Percentiles rank a stretch among this genome's conserved stretches.
Conservation (phyloP, 2,797 vertebrate genomes). For the Sphenopsis melanotis region DNA sequence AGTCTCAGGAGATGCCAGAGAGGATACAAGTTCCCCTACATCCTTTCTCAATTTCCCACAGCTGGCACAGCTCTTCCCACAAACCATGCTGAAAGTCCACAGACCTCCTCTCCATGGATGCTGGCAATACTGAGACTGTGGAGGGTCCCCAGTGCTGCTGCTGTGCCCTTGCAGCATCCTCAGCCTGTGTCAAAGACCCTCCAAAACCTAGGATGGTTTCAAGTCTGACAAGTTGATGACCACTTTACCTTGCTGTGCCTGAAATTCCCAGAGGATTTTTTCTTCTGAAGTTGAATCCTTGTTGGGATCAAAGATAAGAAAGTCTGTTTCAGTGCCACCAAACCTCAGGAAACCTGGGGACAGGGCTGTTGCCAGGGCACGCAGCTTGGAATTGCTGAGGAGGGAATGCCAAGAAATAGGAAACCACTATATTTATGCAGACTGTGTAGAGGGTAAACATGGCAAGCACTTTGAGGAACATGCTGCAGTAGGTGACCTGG, state of each 20-base stretch:
- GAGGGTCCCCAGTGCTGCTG: background rate
- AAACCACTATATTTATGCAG: background rate
- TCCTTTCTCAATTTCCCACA: background rate
- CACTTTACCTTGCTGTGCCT: conserved; percentile 61
- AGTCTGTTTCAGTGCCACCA: conserved; percentile 90
- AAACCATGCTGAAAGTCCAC: background rate
- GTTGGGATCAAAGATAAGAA: conserved; percentile 85
- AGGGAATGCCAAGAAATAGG: background rate
- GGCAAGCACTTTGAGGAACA: background rate
- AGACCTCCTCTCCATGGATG: background rate
- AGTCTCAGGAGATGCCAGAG: background rate
- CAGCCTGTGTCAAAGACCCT: background rate
- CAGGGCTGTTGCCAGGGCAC: conserved; percentile 79
- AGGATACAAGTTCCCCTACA: fast-evolving
- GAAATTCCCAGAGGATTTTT: conserved; percentile 43
- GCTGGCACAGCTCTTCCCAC: background rate
- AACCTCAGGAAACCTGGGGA: conserved; percentile 88
- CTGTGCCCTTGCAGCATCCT: background rate
- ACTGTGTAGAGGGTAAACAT: background rate
- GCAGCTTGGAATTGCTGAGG: conserved; percentile 82
- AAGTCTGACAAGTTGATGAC: fast-evolving
- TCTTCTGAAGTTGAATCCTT: conserved; percentile 64
- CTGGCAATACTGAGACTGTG: background rate
- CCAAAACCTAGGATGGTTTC: background rate
- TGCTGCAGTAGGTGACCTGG: background rate